A percentile compares a stretch with the other conserved stretches of the same genome.
Evolutionary conservation across 1,140 invertebrate species (phyloP).

Genomic region (Scaptomyza graminum): DNA sequence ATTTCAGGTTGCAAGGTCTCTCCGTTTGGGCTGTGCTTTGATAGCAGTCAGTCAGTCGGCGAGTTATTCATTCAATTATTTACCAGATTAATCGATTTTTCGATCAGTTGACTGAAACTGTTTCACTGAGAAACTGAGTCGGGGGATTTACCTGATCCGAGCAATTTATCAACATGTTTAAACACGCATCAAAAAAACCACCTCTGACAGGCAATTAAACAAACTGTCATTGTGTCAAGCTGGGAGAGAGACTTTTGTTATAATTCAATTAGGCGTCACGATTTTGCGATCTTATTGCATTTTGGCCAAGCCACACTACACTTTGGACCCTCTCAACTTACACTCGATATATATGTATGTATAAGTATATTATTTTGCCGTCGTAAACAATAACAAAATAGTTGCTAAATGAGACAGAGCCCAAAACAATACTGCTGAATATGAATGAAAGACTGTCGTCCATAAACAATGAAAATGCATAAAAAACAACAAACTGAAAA

Average conservation of each 20-base stretch:
- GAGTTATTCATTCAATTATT: no score
- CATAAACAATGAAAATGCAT: constrained; percentile 38
- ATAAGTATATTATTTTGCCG: no score
- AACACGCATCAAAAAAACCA: no score
- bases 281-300: constrained; percentile 1
- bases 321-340: constrained; percentile 18
- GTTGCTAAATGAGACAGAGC: constrained; percentile 65
- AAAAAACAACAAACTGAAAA: constrained; percentile 10
- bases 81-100: no score
- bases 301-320: background rate
- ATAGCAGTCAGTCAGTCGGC: no score
- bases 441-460: constrained; percentile 52
- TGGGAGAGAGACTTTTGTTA: background rate
- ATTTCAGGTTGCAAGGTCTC: no score
- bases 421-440: constrained; percentile 55
- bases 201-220: constrained; percentile 12
- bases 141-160: no score
- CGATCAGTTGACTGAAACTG: no score
- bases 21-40: no score
- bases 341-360: no score
- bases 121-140: no score
- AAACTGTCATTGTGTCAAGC: background rate
- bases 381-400: constrained; percentile 55
- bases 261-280: constrained; percentile 3
- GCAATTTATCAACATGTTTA: background rate